phyloP scores from a whole-genome alignment of 2,113 vertebrate genomes.

The Scatophagus argus region DNA sequence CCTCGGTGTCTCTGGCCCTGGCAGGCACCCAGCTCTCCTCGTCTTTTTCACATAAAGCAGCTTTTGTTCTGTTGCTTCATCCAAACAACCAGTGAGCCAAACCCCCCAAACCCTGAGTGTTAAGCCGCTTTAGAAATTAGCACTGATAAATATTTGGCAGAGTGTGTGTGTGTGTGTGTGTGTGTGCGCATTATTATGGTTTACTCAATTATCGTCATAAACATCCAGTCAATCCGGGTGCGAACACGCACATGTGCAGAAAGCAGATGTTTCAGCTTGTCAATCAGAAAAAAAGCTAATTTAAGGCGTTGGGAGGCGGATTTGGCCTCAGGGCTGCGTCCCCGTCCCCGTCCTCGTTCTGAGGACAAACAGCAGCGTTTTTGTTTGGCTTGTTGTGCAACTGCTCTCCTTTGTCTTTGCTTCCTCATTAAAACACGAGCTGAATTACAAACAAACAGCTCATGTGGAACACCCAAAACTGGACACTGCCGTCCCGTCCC shows the following conservation, averaged over 20 bases:
- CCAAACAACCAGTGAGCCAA: constrained; percentile 39
- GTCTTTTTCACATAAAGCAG: constrained; percentile 63
- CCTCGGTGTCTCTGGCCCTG: constrained; percentile 8
- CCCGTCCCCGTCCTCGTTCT: not conserved
- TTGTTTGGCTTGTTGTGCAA: constrained; percentile 18
- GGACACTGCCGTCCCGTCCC: too few relatives aligned
- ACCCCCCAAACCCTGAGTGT: not conserved
- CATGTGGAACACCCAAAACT: too few relatives aligned
- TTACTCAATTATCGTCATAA: constrained; percentile 45
- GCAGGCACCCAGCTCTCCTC: constrained; percentile 7
- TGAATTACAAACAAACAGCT: not conserved
- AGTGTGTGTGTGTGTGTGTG: too few relatives aligned
- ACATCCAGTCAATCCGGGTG: constrained; percentile 29
- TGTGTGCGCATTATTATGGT: not conserved
- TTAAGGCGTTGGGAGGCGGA: constrained; percentile 22
- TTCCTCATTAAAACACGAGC: constrained; percentile 22
- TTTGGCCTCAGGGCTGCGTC: not conserved
- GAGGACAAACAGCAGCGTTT: constrained; percentile 21
- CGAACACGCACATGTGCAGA: not conserved
- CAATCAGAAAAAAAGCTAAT: constrained; percentile 35
- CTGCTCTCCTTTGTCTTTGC: constrained; percentile 21
- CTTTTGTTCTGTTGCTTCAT: constrained; percentile 66
- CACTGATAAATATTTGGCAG: constrained; percentile 58
- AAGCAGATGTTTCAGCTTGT: constrained; percentile 41
- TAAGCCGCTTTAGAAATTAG: constrained; percentile 77